Conservation (phyloP, 2,113 vertebrate species). For the Conger conger region DNA sequence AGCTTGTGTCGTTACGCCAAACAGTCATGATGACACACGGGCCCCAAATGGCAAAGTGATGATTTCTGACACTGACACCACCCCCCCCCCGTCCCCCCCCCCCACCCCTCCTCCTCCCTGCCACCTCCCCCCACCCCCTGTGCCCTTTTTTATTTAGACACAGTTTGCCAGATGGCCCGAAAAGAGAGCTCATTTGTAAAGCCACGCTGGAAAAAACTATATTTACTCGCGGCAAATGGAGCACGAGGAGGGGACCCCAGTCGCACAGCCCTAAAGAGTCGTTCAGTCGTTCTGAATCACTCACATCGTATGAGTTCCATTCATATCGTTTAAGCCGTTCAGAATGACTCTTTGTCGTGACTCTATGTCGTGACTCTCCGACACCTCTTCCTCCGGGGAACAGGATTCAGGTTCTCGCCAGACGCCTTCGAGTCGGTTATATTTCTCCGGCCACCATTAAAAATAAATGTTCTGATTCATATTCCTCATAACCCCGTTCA, state of each 20-base stretch:
- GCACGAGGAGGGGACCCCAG: not conserved
- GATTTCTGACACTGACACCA: not conserved
- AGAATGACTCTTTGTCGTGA: not conserved
- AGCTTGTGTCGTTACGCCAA: not conserved
- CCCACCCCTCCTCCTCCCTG: too few relatives aligned
- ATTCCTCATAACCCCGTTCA: not conserved
- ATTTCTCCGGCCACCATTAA: not conserved
- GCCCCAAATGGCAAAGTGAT: not conserved
- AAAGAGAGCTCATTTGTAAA: slow-evolving; percentile 22
- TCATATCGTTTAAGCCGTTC: too few relatives aligned
- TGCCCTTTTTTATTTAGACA: not conserved
- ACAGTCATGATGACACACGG: not conserved
- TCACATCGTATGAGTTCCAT: too few relatives aligned
- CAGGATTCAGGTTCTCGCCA: not conserved
- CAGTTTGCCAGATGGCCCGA: slow-evolving; percentile 8
- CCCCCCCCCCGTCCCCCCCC: too few relatives aligned
- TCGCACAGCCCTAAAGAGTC: not conserved
- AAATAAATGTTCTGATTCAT: not conserved
- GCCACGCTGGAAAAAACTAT: not conserved
- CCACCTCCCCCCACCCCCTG: not conserved
- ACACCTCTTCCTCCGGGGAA: not conserved
- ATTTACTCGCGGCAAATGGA: not conserved
- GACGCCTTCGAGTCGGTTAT: not conserved
- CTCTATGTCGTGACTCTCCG: too few relatives aligned
- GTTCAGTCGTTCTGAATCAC: too few relatives aligned